These are phyloP conservation scores for Chrysoperla carnea DNA, from an alignment of 1,140 invertebrate genomes.

Conservation along the genomic window DNA sequence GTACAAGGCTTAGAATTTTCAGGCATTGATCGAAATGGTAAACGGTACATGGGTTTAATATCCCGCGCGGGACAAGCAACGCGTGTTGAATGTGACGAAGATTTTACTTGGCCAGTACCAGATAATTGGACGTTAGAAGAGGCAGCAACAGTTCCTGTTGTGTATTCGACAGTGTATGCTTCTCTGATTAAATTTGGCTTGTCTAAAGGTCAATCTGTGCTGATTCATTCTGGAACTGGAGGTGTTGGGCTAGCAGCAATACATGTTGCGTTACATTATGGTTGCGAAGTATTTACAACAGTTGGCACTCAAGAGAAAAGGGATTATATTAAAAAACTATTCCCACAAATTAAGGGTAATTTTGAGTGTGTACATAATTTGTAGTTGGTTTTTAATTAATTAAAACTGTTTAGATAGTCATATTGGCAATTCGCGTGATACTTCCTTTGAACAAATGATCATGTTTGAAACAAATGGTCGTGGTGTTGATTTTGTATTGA, in stretches of 20 bases:
- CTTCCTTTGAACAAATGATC: slow-evolving; percentile 50
- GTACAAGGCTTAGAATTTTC: slow-evolving; percentile 57
- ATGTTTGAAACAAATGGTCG: slow-evolving; percentile 33
- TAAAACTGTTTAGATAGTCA: slow-evolving; percentile 18
- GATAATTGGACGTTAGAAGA: slow-evolving; percentile 69
- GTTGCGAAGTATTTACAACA: slow-evolving; percentile 51
- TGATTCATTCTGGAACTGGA: slow-evolving; percentile 62
- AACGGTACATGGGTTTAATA: slow-evolving; percentile 52
- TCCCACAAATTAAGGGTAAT: slow-evolving; percentile 39
- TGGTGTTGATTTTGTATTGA: slow-evolving; percentile 62
- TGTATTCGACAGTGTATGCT: slow-evolving; percentile 71
- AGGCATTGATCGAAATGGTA: slow-evolving; percentile 32
- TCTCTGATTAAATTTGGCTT: slow-evolving; percentile 26
- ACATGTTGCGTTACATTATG: slow-evolving; percentile 37
- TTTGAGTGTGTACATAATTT: too few relatives aligned
- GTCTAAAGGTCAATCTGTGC: slow-evolving; percentile 35
- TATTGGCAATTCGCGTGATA: slow-evolving; percentile 54
- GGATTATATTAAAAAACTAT: slow-evolving; percentile 41
- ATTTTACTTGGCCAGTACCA: slow-evolving; percentile 61
- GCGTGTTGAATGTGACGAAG: slow-evolving; percentile 32
- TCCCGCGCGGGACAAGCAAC: slow-evolving; percentile 37
- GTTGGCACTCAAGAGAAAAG: slow-evolving; percentile 54
- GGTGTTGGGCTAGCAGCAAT: slow-evolving; percentile 71
- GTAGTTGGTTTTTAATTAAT: too few relatives aligned
- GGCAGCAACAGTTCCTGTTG: slow-evolving; percentile 73